Evolutionary conservation across 2,113 vertebrate species (phyloP), one percentile per base, ranked within the genome.

Genomic region (Carollia perspicillata): DNA sequence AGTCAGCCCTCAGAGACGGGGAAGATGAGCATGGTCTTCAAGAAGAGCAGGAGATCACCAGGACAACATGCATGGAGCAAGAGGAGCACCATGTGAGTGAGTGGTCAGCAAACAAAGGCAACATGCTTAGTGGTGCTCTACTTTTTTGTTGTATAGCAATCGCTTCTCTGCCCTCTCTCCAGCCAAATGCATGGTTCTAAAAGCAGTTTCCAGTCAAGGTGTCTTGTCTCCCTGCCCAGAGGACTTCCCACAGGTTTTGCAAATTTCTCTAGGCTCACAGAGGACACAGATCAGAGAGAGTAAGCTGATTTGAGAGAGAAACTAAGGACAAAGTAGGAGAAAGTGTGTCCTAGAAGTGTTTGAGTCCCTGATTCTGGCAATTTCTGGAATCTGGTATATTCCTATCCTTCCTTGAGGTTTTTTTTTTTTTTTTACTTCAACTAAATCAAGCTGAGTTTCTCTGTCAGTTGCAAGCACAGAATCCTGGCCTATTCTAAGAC

Each of bases 201-300:
- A 0, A 84, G 60, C n/a, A 84, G 28, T 40, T 71, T 22, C 20
- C 16, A 5, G 37, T 53, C 78, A 77, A 6, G 4, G 12, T 20
- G 10, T 44, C 68, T 58, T 81, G 40, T 35, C 83, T 89, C 18
- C n/a, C 23, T 58, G 35, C 37, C 90, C 55, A 69, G 8, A 80
- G 26, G 33, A 68, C 80, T 89, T 78, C 17, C 42, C 37, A 33
- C 26, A 69, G 47, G 4, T 12, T 53, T 49, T 30, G 1, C 26
- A 75, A 30, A 49, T 42, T 58, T 80, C 92, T 60, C n/a, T 26
- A 65, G 16, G 40, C 14, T 91, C 66, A n/a, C 10, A 3, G 8
- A 89, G 47, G 40, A 83, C 80, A 65, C 35, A 86, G 13, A 80
- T 55, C 5, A 13, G n/a, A 90, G 63, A 78, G n/a, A 87, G 75